These are phyloP conservation scores for Thelaira solivaga DNA, from an alignment of 2,888 invertebrate species.

Conservation along the genomic window DNA sequence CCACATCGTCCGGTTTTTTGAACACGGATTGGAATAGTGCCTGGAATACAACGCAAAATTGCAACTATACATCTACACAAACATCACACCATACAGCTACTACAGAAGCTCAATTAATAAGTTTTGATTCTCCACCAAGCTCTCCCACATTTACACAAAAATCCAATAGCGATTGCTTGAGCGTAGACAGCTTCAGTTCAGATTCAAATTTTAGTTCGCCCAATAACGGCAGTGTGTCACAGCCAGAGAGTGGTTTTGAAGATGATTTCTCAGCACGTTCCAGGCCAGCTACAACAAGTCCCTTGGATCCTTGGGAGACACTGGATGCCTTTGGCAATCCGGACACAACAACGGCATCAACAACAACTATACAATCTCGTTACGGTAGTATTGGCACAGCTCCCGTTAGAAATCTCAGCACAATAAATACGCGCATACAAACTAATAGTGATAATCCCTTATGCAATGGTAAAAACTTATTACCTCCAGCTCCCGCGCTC, in stretches of 20 bases:
- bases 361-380: slow-evolving; percentile 55
- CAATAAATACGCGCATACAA: slow-evolving; percentile 65
- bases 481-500: slow-evolving; percentile 76
- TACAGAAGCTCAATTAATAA: slow-evolving; percentile 80
- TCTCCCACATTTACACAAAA: slow-evolving; percentile 86
- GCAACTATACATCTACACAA: slow-evolving; percentile 17
- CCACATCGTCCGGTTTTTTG: slow-evolving; percentile 10
- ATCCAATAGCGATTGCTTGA: slow-evolving; percentile 86
- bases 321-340: slow-evolving; percentile 65
- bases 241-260: slow-evolving; percentile 88
- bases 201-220: slow-evolving; percentile 82
- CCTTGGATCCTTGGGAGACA: slow-evolving; percentile 76
- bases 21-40: slow-evolving; percentile 69
- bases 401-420: slow-evolving; percentile 72
- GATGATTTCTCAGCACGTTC: slow-evolving; percentile 82
- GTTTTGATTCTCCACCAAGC: slow-evolving; percentile 84
- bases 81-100: slow-evolving; percentile 57
- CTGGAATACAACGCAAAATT: slow-evolving; percentile 65
- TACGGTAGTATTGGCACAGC: slow-evolving; percentile 73
- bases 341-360: slow-evolving; percentile 64
- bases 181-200: slow-evolving; percentile 86
- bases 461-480: slow-evolving; percentile 78
- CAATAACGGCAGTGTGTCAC: slow-evolving; percentile 81
- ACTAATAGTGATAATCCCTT: slow-evolving; percentile 81
- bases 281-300: slow-evolving; percentile 78